Base-by-base conservation (phyloP, 2,888 invertebrate species). In the Antitype chi region DNA sequence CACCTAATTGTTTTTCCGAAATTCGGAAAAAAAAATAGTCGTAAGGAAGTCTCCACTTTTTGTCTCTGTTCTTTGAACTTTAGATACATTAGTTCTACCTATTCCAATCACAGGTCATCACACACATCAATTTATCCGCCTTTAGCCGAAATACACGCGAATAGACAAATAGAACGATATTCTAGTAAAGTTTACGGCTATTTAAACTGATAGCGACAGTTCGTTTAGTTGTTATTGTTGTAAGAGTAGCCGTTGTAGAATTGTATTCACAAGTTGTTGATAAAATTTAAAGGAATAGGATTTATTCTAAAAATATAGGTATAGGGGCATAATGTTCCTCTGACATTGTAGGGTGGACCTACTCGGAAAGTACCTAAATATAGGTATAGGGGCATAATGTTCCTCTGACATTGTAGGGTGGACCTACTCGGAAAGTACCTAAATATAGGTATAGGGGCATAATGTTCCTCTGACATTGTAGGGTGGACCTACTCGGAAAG, bases 121-220 rank as follows among this genome's bases (percentile, higher is more conserved):
- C 38, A 63, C 62, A 76, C 53, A 20, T n/a, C n/a, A n/a, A n/a
- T n/a, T n/a, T n/a, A n/a, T 28, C 60, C 2, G 17, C 25, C 66
- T 43, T 32, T 62, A 62, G 55, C 15, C 13, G 47, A 70, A 38
- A 60, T 57, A 55, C 60, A 20, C 32, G 47, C 23, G 49, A 67
- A 23, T 38, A 2, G 25, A 53, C 57, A 69, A 32, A 32, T 15
- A 57, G 4, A 68, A 47, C 43, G 23, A 49, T 59, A 53, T 62
- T 69, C 23, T 32, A 49, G 63, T 25, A 13, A 53, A 62, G 70
- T 62, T 67, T 49, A 25, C 43, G 62, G 52, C 67, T 43, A 17
- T 57, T 52, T 43, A 57, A 52, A 59, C 8, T 52, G 57, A 23
- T 20, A 73, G n/a, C 20, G 9, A n/a, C n/a, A 28, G 49, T 49